These are phyloP conservation scores for Euphysa ruthae DNA, from an alignment of 30 jellyfish, hydroid and myxozoan species.

Conservation along the genomic window DNA sequence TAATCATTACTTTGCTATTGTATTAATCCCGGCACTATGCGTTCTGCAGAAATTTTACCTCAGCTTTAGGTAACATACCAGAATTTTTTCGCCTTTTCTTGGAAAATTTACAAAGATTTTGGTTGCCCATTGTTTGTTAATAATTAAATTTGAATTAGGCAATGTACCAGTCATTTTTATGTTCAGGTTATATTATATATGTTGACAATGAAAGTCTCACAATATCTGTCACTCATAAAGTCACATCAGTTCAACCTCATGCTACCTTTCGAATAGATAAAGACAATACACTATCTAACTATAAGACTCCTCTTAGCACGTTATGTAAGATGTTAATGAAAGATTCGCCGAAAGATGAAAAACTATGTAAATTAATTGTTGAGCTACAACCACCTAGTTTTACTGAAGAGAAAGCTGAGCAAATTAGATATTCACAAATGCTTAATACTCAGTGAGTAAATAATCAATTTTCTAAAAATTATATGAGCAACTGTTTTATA, in stretches of 20 bases:
- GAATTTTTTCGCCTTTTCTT: too few species aligned
- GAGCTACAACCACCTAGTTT: background rate
- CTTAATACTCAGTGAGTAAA: too few species aligned
- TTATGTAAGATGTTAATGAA: background rate
- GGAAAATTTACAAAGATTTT: too few species aligned
- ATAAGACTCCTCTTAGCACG: conserved; percentile 37
- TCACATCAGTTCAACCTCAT: conserved; percentile 9
- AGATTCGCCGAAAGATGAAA: conserved; percentile 22
- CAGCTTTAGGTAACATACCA: too few species aligned
- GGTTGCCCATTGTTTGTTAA: too few species aligned
- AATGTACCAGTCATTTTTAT: too few species aligned
- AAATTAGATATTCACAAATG: background rate
- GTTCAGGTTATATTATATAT: conserved; percentile 39
- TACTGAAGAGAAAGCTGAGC: conserved; percentile 1
- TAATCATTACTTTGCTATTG: too few species aligned
- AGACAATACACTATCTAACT: conserved; percentile 47
- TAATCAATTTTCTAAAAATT: too few species aligned
- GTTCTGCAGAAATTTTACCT: too few species aligned
- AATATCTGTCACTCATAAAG: conserved; percentile 30
- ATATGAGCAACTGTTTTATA: too few species aligned
- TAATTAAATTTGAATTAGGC: too few species aligned
- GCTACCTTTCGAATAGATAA: conserved; percentile 51
- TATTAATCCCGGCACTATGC: too few species aligned
- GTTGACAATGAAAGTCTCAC: conserved; percentile 4
- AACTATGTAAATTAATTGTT: conserved; percentile 11